Base-by-base conservation (phyloP, 2,797 vertebrate species). In the Artibeus jamaicensis region DNA sequence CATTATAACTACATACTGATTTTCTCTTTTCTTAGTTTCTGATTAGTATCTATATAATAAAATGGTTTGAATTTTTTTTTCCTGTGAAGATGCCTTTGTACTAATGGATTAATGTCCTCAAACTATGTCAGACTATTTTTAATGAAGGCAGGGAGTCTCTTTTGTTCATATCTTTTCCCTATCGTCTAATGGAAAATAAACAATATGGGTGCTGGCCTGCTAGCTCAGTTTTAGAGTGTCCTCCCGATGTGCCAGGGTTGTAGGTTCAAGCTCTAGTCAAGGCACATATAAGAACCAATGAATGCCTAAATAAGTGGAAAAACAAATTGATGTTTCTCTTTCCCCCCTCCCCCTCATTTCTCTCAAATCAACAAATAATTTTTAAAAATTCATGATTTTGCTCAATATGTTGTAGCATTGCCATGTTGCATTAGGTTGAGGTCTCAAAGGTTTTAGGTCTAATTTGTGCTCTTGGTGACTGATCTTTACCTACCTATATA, bases 381-480 rank as follows among this genome's bases (percentile, higher is more conserved):
- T n/a, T n/a, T 21, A 50, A 76, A n/a, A 48, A 50, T 82, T 14
- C 53, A 42, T 46, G 9, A 44, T 70, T 78, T 91, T 94, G 29
- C 44, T 95, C 32, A 88, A 0, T 78, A 78, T 53, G 37, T 68
- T 82, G 24, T 70, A 74, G 42, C 34, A 62, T 92, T 95, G 77
- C 5, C 3, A 9, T 76, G 32, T 93, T 94, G 50, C 0, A 5
- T 71, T 95, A 84, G 22, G 55, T 73, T 81, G 39, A 95, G 42
- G 42, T 81, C 42, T 67, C 18, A 65, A 83, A 73, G 29, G 18
- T 94, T 97, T 78, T 88, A 76, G 84, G 77, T 67, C 48, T 91
- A 42, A 4, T 82, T 95, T 77, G 48, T 94, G 8, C 37, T 87
- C 89, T 89, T 65, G 77, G 76, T 85, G 71, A 78, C 48, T 93